Evolutionary conservation across 2,113 vertebrate species (phyloP), one percentile per base, ranked within the genome.

Genomic region (Physeter macrocephalus): DNA sequence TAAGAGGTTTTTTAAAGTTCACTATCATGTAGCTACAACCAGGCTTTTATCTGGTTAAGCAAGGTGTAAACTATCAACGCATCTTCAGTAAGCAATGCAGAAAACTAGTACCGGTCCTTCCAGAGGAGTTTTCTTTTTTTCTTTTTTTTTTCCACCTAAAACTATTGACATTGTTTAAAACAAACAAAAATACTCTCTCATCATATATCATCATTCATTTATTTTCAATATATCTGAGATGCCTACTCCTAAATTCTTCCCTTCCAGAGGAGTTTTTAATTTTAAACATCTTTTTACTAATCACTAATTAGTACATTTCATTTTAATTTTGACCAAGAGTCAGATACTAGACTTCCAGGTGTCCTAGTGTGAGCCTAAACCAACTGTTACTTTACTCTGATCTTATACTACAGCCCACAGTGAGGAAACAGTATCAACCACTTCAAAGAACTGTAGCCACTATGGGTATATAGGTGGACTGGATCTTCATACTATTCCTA

Each of bases 121-220:
- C 36, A 46, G 41, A 41, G 41, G 41, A 41, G 41, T 41, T 41
- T 41, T 41, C 7, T 41, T 41, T 41, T 41, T 41, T 41, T 41
- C 7, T 41, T 41, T 41, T 41, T 6, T 41, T 95, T 84, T 91
- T 61, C 61, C 49, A 89, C 31, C 52, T 66, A 85, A 77, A 97
- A 93, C n/a, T 84, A 87, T 8, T 90, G n/a, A 66, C 8, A 84
- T 14, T 77, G 23, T 54, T 97, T 88, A 81, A 95, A 93, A 89
- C 34, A 86, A 88, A 94, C 7, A 74, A 77, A 90, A 88, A 95
- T 23, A 6, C 12, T 78, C 27, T 87, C 36, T 88, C 4, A 66
- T n/a, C 57, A 61, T 43, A 61, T 20, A 91, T 41, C 13, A 61
- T 80, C 23, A 66, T 39, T n/a, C 2, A 72, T 31, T 83, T 95